Conservation (phyloP, 1,140 invertebrate genomes). For the Mycetomoellerius zeteki region DNA sequence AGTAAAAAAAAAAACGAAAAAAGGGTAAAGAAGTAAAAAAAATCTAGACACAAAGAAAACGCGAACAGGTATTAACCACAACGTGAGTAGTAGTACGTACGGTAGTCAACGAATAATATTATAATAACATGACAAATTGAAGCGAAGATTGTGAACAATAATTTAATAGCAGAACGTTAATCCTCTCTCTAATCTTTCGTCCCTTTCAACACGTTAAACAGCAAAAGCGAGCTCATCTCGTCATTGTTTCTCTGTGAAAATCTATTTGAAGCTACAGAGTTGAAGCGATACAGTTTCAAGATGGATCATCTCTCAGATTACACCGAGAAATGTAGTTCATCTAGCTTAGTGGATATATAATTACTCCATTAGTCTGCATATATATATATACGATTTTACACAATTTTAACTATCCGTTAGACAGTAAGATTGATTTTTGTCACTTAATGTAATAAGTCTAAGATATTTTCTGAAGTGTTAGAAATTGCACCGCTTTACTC, state of each 20-base stretch:
- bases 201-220: background rate
- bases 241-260: slow-evolving; percentile 11
- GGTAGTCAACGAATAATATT: slow-evolving; percentile 57
- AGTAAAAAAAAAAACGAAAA: slow-evolving; percentile 31
- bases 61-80: slow-evolving; percentile 45
- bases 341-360: slow-evolving; percentile 20
- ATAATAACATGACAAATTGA: slow-evolving; percentile 32
- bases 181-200: background rate
- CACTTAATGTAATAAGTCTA: background rate
- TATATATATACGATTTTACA: slow-evolving; percentile 9
- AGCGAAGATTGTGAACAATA: slow-evolving; percentile 16
- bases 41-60: slow-evolving; percentile 13
- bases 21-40: slow-evolving; percentile 34
- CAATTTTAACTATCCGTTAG: background rate
- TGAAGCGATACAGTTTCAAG: slow-evolving; percentile 50
- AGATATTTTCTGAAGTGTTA: background rate
- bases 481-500: slow-evolving; percentile 31
- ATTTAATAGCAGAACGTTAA: slow-evolving; percentile 17
- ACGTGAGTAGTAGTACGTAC: slow-evolving; percentile 43
- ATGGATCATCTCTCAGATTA: background rate
- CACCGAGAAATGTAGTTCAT: background rate
- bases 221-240: background rate
- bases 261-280: slow-evolving; percentile 11
- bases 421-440: background rate
- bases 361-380: slow-evolving; percentile 4